Conservation (phyloP, 2,888 invertebrate species). For the Cetonia aurata region DNA sequence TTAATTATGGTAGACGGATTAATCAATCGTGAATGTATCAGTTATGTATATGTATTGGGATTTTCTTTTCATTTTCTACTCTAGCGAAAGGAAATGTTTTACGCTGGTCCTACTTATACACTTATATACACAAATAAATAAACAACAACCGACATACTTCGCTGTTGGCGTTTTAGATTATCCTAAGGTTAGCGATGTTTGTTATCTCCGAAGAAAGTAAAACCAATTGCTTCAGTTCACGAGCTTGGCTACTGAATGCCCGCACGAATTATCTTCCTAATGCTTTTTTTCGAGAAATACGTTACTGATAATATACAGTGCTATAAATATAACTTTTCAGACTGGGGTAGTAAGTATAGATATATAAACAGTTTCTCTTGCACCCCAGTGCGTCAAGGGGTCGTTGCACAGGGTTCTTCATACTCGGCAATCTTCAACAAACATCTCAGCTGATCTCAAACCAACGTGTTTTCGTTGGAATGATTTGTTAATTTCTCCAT, state of each 20-base stretch:
- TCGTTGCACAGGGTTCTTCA: no score
- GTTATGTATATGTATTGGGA: slow-evolving; percentile 11
- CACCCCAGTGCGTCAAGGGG: no score
- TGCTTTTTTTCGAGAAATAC: not conserved
- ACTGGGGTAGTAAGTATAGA: no score
- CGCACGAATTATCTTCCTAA: slow-evolving; percentile 6
- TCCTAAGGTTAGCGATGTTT: slow-evolving; percentile 32
- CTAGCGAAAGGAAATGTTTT: slow-evolving; percentile 20
- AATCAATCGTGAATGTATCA: slow-evolving; percentile 19
- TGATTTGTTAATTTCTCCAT: no score
- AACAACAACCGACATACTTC: slow-evolving; percentile 11
- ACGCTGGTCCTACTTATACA: slow-evolving; percentile 2
- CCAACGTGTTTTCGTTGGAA: no score
- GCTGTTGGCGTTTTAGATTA: slow-evolving; percentile 34
- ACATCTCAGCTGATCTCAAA: no score
- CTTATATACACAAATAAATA: slow-evolving; percentile 10
- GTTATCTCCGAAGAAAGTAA: slow-evolving; percentile 32
- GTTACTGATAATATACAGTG: not conserved
- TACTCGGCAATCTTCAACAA: no score
- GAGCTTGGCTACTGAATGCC: not conserved
- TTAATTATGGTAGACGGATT: slow-evolving; percentile 28
- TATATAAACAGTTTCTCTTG: no score
- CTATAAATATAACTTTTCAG: no score
- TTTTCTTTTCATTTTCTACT: slow-evolving; percentile 10
- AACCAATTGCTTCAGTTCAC: slow-evolving; percentile 16